These are phyloP conservation scores for Recurvirostra avosetta DNA, from an alignment of 2,113 vertebrate species.

Conservation along the genomic window DNA sequence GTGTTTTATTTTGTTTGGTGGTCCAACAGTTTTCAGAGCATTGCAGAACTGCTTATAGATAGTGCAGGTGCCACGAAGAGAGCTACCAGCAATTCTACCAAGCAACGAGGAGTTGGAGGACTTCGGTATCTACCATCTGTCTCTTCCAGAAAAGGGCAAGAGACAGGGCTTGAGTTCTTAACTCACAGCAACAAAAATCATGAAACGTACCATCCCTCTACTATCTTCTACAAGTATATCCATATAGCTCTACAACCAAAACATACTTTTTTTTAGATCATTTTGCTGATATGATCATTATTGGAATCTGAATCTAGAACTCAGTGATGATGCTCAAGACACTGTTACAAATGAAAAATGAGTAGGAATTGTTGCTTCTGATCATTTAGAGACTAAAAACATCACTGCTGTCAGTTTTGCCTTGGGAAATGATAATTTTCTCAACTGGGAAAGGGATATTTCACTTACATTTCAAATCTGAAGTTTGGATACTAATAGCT, in stretches of 20 bases:
- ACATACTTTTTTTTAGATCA: fast-evolving
- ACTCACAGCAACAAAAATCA: neutral
- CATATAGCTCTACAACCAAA: neutral
- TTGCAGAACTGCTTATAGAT: neutral
- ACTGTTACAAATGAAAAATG: neutral
- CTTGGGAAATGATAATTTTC: neutral
- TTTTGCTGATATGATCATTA: neutral
- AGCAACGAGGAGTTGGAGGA: neutral
- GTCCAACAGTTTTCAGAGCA: neutral
- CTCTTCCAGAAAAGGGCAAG: neutral
- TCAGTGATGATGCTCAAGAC: neutral
- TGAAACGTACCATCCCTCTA: neutral
- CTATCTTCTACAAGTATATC: neutral
- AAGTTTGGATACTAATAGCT: neutral
- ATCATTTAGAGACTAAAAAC: neutral
- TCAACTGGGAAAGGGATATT: neutral
- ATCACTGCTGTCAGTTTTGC: neutral
- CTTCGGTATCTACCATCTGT: neutral
- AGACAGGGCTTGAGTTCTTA: neutral
- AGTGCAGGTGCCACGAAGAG: neutral
- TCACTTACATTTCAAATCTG: neutral
- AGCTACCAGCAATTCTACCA: neutral
- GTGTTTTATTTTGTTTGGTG: neutral
- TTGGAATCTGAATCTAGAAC: neutral
- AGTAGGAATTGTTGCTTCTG: neutral